These are phyloP conservation scores for Danaus melanippus DNA, from an alignment of 1,140 invertebrate genomes.

Conservation along the genomic window DNA sequence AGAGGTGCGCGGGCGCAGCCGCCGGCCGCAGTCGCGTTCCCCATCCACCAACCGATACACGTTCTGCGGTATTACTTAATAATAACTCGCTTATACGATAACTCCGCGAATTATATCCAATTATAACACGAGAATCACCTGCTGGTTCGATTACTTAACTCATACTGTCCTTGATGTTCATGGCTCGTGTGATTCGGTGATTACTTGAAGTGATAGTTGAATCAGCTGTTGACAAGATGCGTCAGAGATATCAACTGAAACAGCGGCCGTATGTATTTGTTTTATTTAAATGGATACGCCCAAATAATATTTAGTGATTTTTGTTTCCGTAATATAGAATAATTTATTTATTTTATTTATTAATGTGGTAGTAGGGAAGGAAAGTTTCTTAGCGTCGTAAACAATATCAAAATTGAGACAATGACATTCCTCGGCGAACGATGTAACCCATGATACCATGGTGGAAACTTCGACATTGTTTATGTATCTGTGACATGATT, in stretches of 20 bases:
- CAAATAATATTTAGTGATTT: no score
- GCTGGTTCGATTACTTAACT: conserved; percentile 11
- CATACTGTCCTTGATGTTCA: background rate
- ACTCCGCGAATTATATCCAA: no score
- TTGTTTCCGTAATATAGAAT: no score
- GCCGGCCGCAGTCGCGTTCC: conserved; percentile 53
- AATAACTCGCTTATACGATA: conserved; percentile 28
- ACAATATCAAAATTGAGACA: conserved; percentile 32
- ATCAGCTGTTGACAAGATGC: conserved; percentile 41
- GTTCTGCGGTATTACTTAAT: conserved; percentile 56
- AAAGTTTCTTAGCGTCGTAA: conserved; percentile 30
- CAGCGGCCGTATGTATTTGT: conserved; percentile 60
- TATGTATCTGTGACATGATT: no score
- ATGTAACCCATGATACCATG: conserved; percentile 10
- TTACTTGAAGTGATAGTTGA: conserved; percentile 19
- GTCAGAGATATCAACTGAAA: conserved; percentile 65
- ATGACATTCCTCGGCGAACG: conserved; percentile 43
- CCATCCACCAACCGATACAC: conserved; percentile 62
- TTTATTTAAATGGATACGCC: background rate
- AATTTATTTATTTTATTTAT: no score
- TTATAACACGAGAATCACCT: conserved; percentile 21
- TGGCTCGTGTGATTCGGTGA: conserved; percentile 17
- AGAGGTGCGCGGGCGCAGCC: conserved; percentile 35
- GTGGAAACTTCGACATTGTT: no score
- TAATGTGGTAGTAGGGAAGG: conserved; percentile 25